Conservation (phyloP, 2,113 vertebrate species). For the Tyrannus savana region DNA sequence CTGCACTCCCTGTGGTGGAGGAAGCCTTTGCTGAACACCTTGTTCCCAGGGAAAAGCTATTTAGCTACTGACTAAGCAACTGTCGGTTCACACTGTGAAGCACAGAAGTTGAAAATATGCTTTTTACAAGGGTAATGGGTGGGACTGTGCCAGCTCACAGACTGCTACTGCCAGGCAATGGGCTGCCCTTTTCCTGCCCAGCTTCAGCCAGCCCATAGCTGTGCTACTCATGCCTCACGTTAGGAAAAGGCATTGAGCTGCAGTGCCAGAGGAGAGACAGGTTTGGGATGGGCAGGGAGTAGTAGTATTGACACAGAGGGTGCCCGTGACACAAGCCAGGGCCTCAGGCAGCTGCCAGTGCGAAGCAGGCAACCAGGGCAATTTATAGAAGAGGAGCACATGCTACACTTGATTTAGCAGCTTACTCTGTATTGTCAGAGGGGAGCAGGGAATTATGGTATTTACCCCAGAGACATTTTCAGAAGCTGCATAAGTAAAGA, state of each 20-base stretch:
- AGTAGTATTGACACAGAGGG: fast-evolving
- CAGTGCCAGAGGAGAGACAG: not conserved
- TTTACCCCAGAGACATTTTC: not conserved
- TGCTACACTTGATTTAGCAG: not conserved
- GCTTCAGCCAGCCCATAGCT: not conserved
- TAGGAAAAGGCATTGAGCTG: fast-evolving
- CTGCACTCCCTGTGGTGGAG: fast-evolving
- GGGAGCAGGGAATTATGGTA: not conserved
- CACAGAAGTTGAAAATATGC: not conserved
- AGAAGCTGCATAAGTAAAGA: not conserved
- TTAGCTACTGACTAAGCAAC: not conserved
- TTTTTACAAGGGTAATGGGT: not conserved
- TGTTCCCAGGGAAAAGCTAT: not conserved
- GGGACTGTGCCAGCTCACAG: not conserved
- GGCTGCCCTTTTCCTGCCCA: not conserved
- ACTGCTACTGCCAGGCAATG: fast-evolving
- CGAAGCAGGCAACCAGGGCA: not conserved
- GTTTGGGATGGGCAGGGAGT: fast-evolving
- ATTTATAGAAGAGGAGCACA: not conserved
- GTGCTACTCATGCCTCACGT: fast-evolving
- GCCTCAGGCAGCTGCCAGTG: not conserved
- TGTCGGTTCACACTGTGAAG: not conserved
- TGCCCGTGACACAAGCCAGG: not conserved
- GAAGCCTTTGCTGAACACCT: not conserved
- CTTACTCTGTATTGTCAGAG: not conserved